Evolutionary conservation across 92 coral and sea anemone species (phyloP).

Genomic region (Virgularia gustaviana): DNA sequence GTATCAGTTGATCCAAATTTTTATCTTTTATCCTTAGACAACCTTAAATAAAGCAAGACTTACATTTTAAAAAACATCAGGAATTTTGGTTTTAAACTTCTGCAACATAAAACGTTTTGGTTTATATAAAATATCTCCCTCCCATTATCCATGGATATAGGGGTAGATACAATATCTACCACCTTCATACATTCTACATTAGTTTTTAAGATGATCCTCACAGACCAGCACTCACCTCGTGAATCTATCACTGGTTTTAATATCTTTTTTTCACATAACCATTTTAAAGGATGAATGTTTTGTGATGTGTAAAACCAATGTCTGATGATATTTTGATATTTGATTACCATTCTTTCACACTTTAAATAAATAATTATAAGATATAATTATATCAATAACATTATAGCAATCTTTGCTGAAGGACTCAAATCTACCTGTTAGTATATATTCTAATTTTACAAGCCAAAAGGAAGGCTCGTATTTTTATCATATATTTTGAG

Average conservation of each 20-base stretch:
- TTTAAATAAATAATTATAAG: constrained; percentile 10
- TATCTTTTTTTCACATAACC: constrained; percentile 67
- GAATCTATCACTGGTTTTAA: not conserved
- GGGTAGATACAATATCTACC: too few species aligned
- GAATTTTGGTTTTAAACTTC: not conserved
- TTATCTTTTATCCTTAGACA: constrained; percentile 37
- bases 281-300: constrained; percentile 65
- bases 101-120: not conserved
- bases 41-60: constrained; percentile 1
- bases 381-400: too few species aligned
- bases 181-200: too few species aligned
- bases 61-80: not conserved
- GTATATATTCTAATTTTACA: too few species aligned
- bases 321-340: constrained; percentile 60
- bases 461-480: too few species aligned
- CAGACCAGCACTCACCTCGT: constrained; percentile 38
- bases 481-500: too few species aligned
- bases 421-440: too few species aligned
- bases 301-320: constrained; percentile 89
- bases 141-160: not conserved
- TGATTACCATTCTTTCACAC: constrained; percentile 76
- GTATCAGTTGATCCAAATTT: constrained; percentile 17
- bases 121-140: not conserved
- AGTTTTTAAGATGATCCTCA: too few species aligned
- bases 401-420: too few species aligned